phyloP scores from a whole-genome alignment of 2,888 invertebrate genomes.

The Stenurella melanura region DNA sequence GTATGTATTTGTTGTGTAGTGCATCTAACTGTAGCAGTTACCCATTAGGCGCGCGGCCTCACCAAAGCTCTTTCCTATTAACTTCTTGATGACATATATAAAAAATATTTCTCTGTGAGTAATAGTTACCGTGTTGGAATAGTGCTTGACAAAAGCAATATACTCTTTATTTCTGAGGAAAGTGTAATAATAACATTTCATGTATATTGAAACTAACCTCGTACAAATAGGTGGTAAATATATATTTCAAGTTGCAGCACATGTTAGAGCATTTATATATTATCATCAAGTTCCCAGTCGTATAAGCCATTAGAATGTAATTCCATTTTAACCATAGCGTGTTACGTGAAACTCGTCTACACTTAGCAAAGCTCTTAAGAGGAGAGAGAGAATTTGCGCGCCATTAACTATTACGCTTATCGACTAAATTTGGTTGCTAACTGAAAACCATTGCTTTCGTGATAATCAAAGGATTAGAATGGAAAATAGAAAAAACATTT shows the following conservation, averaged over 20 bases:
- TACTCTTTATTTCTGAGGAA: no score
- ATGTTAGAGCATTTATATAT: neutral
- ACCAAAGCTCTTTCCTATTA: no score
- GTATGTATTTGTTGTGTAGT: no score
- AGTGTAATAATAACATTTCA: no score
- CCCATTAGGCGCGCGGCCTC: no score
- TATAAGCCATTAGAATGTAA: neutral
- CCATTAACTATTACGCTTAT: neutral
- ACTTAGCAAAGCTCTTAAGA: conserved; percentile 10
- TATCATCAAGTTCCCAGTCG: neutral
- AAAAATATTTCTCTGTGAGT: no score
- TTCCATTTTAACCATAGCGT: neutral
- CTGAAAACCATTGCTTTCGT: conserved; percentile 1
- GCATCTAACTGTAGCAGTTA: no score
- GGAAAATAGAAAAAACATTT: neutral
- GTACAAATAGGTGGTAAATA: neutral
- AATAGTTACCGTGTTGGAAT: no score
- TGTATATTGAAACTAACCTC: no score
- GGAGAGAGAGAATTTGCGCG: neutral
- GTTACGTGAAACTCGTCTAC: conserved; percentile 10
- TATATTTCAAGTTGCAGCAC: neutral
- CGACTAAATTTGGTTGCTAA: conserved; percentile 6
- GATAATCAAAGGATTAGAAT: neutral
- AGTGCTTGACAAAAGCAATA: no score
- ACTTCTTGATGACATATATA: no score